Evolutionary conservation across 2,888 invertebrate species (phyloP), one percentile per base, ranked within the genome.

Genomic region (Eristalis tenax): DNA sequence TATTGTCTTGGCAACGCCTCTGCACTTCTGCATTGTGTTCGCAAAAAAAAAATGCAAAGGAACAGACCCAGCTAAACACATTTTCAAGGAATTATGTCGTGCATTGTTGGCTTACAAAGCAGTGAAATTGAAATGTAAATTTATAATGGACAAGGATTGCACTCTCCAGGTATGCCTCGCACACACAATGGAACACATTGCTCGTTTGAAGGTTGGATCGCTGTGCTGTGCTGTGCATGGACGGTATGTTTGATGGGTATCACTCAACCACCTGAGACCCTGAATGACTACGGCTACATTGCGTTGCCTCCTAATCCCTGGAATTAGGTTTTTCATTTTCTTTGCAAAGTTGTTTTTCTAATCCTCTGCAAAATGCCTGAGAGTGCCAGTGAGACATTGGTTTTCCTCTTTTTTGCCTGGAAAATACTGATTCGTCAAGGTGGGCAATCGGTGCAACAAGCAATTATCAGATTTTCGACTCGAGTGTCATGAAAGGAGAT

Each of bases 41-140:
- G 69, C 28, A 63, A 73, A 66, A 50, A 43, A 13, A 61, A 43
- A 18, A 63, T 5, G 40, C 22, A 71, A 74, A 28, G 28, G 28
- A 69, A 3, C 26, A 26, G 43, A 18, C 18, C 8, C 2, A 8
- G 8, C 50, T 8, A 64, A 68, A 87, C n/a, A 80, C 73, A 83
- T 83, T 68, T 83, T 76, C 79, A 64, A 32, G 76, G 83, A 83
- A 75, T 76, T 83, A 83, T 87, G 71, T 79, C 76, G 71, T 43
- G 59, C 68, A 87, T 83, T 87, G 83, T 87, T 87, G 83, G 70
- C 63, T 71, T 64, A 87, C 87, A 87, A 83, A 63, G 76, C 15
- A 38, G 76, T 66, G 38, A 82, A 83, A 87, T 83, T 83, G 87
- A 87, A 87, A 87, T 79, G 83, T 87, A 79, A 87, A 87, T 83